Percentiles rank a stretch among this genome's conserved stretches.
Evolutionary conservation across 2,797 vertebrate species (phyloP).

Genomic region (Typhlichthys subterraneus): DNA sequence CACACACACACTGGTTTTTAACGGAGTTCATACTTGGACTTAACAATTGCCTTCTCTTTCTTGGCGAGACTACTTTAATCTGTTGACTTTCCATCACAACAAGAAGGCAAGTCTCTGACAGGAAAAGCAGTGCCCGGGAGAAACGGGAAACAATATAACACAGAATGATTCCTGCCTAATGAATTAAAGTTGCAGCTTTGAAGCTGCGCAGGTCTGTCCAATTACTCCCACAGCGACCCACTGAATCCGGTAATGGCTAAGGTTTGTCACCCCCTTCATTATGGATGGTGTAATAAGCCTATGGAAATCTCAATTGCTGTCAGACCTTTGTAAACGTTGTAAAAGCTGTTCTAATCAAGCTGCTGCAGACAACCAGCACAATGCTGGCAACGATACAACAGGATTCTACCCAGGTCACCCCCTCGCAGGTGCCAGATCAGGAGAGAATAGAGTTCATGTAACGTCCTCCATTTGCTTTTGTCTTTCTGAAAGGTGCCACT

Average conservation of each 20-base stretch:
- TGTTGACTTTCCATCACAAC: neutral
- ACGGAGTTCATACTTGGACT: neutral
- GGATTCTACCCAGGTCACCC: conserved; percentile 37
- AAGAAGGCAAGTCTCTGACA: neutral
- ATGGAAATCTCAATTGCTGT: conserved; percentile 33
- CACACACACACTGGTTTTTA: neutral
- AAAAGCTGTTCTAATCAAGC: conserved; percentile 63
- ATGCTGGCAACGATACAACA: conserved; percentile 24
- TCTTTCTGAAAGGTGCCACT: conserved; percentile 63
- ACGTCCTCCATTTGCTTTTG: conserved; percentile 55
- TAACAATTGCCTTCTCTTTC: conserved; percentile 2
- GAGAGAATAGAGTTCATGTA: conserved; percentile 29
- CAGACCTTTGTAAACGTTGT: conserved; percentile 35
- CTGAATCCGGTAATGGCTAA: conserved; percentile 44
- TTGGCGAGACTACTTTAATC: neutral
- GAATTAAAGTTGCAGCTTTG: conserved; percentile 26
- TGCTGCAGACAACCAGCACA: conserved; percentile 48
- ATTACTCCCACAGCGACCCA: conserved; percentile 47
- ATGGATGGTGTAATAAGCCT: conserved; percentile 29
- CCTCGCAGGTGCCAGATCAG: conserved; percentile 37
- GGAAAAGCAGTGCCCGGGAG: conserved; percentile 1
- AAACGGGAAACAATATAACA: conserved; percentile 19
- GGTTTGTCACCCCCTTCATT: conserved; percentile 35
- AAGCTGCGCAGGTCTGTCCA: conserved; percentile 35
- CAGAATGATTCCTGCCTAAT: conserved; percentile 21